Conservation (phyloP, 2,113 vertebrate species). For the Megaleporinus macrocephalus region DNA sequence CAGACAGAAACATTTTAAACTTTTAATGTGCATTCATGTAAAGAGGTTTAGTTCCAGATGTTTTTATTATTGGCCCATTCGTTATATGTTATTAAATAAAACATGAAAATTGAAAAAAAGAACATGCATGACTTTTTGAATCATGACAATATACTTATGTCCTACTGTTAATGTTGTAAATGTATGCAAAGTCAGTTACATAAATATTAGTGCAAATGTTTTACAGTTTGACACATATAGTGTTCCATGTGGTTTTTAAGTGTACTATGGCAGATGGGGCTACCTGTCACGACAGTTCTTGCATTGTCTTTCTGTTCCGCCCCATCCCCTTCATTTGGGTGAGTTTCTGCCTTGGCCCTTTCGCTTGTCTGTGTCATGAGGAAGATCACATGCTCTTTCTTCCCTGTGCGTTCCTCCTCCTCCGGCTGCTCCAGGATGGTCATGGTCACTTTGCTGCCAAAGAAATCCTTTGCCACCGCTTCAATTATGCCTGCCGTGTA, state of each 20-base stretch:
- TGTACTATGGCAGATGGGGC: not conserved
- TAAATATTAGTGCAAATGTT: too few relatives aligned
- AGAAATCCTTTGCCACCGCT: slow-evolving; percentile 80
- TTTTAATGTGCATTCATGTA: too few relatives aligned
- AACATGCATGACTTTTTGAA: too few relatives aligned
- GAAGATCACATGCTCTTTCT: slow-evolving; percentile 80
- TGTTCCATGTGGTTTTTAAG: not conserved
- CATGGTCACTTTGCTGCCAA: slow-evolving; percentile 72
- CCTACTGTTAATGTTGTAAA: too few relatives aligned
- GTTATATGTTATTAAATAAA: too few relatives aligned
- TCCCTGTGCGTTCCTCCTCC: slow-evolving; percentile 76
- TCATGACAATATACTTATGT: too few relatives aligned
- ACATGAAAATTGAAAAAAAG: too few relatives aligned
- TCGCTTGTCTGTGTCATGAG: slow-evolving; percentile 70
- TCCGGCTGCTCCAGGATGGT: slow-evolving; percentile 74
- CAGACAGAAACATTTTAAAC: too few relatives aligned
- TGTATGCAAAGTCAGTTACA: too few relatives aligned
- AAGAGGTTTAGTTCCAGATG: too few relatives aligned
- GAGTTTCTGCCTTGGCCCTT: not conserved
- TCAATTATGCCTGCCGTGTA: slow-evolving; percentile 75
- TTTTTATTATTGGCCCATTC: too few relatives aligned
- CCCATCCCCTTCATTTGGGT: not conserved
- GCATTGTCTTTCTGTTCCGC: not conserved
- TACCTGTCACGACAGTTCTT: slow-evolving; percentile 29
- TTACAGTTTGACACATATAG: too few relatives aligned